Percentiles rank a stretch among this genome's conserved stretches.
Evolutionary conservation across 2,113 vertebrate genomes (phyloP).

Genomic region (Verasper variegatus): DNA sequence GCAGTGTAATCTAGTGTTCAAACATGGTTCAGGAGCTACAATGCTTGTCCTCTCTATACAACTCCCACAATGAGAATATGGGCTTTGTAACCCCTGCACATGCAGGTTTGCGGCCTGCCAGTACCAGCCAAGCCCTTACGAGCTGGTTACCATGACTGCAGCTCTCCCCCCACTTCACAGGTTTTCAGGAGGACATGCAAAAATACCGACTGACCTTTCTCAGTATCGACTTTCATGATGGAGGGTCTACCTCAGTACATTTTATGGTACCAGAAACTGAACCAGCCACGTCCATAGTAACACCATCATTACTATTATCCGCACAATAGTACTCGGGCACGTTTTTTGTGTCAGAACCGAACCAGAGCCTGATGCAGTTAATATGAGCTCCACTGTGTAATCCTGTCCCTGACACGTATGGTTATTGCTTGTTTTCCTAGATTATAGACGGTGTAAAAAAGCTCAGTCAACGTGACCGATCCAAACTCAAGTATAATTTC

Average conservation of each 20-base stretch:
- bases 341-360: no score
- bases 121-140: background rate
- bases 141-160: background rate
- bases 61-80: background rate
- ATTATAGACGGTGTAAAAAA: no score
- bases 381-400: no score
- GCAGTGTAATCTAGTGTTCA: background rate
- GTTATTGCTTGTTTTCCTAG: no score
- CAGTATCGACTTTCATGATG: background rate
- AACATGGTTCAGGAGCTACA: background rate
- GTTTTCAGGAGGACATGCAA: conserved; percentile 2
- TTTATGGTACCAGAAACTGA: background rate
- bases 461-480: no score
- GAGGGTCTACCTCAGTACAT: background rate
- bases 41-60: background rate
- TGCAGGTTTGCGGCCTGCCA: background rate
- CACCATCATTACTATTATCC: no score
- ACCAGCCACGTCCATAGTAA: background rate
- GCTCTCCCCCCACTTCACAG: background rate
- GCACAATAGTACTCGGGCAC: no score
- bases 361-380: no score
- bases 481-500: no score
- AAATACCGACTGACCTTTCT: background rate
- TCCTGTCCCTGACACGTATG: no score
- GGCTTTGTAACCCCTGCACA: background rate